Conservation (phyloP, 2,113 vertebrate genomes). For the Eleginops maclovinus region DNA sequence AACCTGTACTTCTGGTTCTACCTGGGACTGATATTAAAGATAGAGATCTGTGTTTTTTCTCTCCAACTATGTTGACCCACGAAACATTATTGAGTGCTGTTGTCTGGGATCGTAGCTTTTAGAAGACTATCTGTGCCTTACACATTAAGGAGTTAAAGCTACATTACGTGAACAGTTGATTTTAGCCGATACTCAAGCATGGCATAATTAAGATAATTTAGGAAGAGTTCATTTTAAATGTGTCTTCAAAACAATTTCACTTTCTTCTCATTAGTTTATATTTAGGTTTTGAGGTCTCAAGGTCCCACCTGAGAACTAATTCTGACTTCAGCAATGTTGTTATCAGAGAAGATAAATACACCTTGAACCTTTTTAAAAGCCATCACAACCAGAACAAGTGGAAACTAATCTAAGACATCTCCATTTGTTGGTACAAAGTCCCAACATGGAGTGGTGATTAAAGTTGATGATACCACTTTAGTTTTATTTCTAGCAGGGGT, state of each 20-base stretch:
- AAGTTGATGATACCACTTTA: not conserved
- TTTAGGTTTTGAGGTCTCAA: not conserved
- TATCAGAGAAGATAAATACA: slow-evolving; percentile 18
- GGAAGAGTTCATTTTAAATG: too few species aligned
- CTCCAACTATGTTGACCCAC: too few species aligned
- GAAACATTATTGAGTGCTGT: too few species aligned
- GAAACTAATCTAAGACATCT: not conserved
- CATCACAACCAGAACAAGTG: slow-evolving; percentile 6
- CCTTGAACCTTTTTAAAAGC: not conserved
- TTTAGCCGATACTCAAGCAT: not conserved
- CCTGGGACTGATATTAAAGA: too few species aligned
- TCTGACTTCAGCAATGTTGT: slow-evolving; percentile 1
- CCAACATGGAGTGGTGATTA: not conserved
- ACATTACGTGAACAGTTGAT: not conserved
- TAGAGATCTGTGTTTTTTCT: too few species aligned
- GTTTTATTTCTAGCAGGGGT: not conserved
- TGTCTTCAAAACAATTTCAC: too few species aligned
- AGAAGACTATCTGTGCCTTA: too few species aligned
- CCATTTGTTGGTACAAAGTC: not conserved
- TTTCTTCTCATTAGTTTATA: slow-evolving; percentile 11
- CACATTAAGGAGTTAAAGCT: not conserved
- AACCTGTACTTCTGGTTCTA: too few species aligned
- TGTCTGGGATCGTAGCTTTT: too few species aligned
- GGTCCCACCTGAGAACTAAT: slow-evolving; percentile 12
- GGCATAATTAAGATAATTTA: not conserved